A percentile compares a stretch with the other conserved stretches of the same genome.
Evolutionary conservation across 2,888 invertebrate species (phyloP).

Genomic region (Diarsia rubi): DNA sequence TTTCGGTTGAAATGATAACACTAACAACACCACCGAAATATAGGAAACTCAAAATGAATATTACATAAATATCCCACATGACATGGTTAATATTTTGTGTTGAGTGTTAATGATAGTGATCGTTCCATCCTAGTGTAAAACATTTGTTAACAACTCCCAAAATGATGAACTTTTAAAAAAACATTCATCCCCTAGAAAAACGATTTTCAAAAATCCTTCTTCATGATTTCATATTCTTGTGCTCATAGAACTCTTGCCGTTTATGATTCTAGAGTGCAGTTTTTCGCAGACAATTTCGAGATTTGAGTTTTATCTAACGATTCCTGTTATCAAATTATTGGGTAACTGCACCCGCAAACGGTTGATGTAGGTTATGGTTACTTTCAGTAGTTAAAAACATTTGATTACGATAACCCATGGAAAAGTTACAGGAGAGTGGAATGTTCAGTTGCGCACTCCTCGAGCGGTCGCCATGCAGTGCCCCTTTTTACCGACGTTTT

Average conservation of each 20-base stretch:
- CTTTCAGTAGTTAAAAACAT: not conserved
- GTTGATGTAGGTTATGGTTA: slow-evolving; percentile 9
- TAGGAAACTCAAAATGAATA: too few relatives aligned
- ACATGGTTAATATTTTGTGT: too few relatives aligned
- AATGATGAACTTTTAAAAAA: too few relatives aligned
- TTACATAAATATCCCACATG: too few relatives aligned
- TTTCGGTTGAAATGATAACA: too few relatives aligned
- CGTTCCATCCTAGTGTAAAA: too few relatives aligned
- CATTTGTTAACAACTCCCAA: too few relatives aligned
- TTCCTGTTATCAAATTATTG: not conserved
- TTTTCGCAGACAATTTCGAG: not conserved
- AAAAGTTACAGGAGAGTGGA: not conserved
- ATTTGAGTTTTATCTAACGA: not conserved
- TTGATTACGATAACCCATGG: slow-evolving; percentile 5
- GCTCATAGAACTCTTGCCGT: not conserved
- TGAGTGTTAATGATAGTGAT: too few relatives aligned
- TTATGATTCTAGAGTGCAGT: not conserved
- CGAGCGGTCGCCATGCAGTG: not conserved
- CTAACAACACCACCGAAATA: too few relatives aligned
- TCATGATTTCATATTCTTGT: not conserved
- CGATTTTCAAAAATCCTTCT: not conserved
- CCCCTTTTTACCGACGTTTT: too few relatives aligned
- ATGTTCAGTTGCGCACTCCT: slow-evolving; percentile 2
- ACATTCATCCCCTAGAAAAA: too few relatives aligned
- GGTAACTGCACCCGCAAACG: not conserved